Conservation (phyloP, 1,140 invertebrate species). For the Monomorium pharaonis region DNA sequence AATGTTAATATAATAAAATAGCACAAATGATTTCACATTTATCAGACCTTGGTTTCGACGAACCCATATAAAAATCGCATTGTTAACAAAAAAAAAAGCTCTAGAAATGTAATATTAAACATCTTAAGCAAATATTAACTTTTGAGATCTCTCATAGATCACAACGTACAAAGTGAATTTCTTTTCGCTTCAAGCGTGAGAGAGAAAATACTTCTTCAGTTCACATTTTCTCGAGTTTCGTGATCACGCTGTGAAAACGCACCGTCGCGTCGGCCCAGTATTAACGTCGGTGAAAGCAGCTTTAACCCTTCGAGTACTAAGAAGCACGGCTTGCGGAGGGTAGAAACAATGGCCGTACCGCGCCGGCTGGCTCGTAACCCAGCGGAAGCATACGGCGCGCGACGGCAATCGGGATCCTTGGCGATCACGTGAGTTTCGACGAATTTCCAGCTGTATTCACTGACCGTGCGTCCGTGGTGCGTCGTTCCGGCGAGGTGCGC, state of each 20-base stretch:
- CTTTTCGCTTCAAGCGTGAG: background rate
- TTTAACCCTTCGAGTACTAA: conserved; percentile 40
- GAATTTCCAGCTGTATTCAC: background rate
- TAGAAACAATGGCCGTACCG: conserved; percentile 43
- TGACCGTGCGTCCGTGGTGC: background rate
- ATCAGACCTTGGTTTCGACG: background rate
- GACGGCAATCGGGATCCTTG: conserved; percentile 16
- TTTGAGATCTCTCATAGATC: background rate
- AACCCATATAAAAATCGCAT: background rate
- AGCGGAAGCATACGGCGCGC: conserved; percentile 18
- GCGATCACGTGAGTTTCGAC: conserved; percentile 11
- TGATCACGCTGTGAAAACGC: background rate
- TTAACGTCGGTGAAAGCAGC: background rate
- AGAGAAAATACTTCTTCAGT: background rate
- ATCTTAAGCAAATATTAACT: background rate
- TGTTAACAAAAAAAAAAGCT: background rate
- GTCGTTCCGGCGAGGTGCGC: background rate
- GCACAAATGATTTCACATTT: background rate
- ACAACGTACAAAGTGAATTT: background rate
- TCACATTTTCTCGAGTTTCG: background rate
- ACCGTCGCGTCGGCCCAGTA: background rate
- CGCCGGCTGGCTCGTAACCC: conserved; percentile 45
- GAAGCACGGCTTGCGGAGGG: conserved; percentile 4
- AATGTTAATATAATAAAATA: background rate
- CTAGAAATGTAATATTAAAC: background rate